Percentiles rank a stretch among this genome's conserved stretches.
phyloP scores from a whole-genome alignment of 2,888 invertebrate genomes.

The Clistopyga incitator region DNA sequence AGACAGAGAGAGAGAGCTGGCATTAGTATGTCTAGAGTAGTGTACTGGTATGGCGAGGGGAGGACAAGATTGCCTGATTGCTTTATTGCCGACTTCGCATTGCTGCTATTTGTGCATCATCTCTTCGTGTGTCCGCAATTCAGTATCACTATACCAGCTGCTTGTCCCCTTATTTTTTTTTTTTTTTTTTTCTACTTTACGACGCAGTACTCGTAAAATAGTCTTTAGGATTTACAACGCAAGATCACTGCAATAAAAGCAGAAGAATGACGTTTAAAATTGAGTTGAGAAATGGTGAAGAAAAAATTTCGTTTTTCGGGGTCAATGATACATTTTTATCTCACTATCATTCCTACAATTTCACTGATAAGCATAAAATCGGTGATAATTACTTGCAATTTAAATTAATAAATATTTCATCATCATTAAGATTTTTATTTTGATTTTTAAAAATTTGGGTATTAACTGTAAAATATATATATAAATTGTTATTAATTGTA shows the following conservation, averaged over 20 bases:
- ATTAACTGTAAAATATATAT: too few relatives aligned
- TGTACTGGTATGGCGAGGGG: slow-evolving; percentile 14
- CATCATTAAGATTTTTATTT: too few relatives aligned
- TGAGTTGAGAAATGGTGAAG: not conserved
- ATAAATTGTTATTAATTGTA: too few relatives aligned
- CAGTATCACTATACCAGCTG: slow-evolving; percentile 18
- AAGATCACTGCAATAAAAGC: slow-evolving; percentile 11
- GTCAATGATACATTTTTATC: not conserved
- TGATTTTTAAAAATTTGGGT: too few relatives aligned
- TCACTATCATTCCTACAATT: not conserved
- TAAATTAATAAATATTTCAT: too few relatives aligned
- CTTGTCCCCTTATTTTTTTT: not conserved
- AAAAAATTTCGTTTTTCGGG: slow-evolving; percentile 1
- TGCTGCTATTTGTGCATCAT: slow-evolving; percentile 59
- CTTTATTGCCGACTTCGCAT: slow-evolving; percentile 70
- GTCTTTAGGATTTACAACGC: slow-evolving; percentile 28
- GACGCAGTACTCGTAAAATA: slow-evolving; percentile 32
- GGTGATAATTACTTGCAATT: too few relatives aligned
- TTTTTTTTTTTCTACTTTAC: slow-evolving; percentile 29
- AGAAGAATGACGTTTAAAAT: slow-evolving; percentile 27
- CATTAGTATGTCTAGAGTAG: slow-evolving; percentile 18
- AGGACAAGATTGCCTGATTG: slow-evolving; percentile 68
- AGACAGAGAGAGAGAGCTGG: not conserved
- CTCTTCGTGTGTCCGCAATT: slow-evolving; percentile 41
- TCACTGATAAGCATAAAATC: too few relatives aligned